Percentiles rank a stretch among this genome's conserved stretches.
phyloP scores from a whole-genome alignment of 2,888 invertebrate species.

The Parnassius orleans region DNA sequence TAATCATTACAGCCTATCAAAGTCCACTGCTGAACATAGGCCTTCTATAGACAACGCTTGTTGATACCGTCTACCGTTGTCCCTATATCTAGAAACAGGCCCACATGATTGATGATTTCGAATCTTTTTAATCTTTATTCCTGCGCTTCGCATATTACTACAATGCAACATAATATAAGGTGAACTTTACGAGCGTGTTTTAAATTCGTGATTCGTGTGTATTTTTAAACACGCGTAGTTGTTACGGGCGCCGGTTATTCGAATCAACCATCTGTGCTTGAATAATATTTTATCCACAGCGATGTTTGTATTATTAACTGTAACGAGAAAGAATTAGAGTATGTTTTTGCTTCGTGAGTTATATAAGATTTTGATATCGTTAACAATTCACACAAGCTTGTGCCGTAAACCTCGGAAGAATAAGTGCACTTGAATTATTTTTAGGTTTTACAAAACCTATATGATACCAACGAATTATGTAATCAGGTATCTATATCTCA shows the following conservation, averaged over 20 bases:
- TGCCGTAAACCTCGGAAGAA: not conserved
- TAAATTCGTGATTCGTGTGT: not conserved
- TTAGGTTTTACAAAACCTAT: not conserved
- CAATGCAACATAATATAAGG: too few species aligned
- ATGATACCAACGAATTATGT: not conserved
- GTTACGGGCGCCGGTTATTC: conserved; percentile 2
- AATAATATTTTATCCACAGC: not conserved
- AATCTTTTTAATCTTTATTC: too few species aligned
- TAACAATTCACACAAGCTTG: conserved; percentile 4
- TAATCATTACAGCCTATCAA: too few species aligned
- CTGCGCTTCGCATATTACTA: too few species aligned
- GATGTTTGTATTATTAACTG: not conserved
- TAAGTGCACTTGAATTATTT: conserved; percentile 1
- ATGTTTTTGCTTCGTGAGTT: not conserved
- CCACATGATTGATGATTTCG: too few species aligned
- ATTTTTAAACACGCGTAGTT: conserved; percentile 7
- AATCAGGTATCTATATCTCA: too few species aligned
- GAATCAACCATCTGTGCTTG: not conserved
- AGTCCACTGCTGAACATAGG: too few species aligned
- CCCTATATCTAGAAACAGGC: too few species aligned
- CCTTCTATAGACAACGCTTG: too few species aligned
- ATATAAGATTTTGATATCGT: not conserved
- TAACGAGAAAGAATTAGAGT: not conserved
- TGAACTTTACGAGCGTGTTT: conserved; percentile 1
- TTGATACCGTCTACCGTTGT: too few species aligned